Evolutionary conservation across 2,113 vertebrate genomes (phyloP), one percentile per base, ranked within the genome.

Genomic region (Channa maculata): DNA sequence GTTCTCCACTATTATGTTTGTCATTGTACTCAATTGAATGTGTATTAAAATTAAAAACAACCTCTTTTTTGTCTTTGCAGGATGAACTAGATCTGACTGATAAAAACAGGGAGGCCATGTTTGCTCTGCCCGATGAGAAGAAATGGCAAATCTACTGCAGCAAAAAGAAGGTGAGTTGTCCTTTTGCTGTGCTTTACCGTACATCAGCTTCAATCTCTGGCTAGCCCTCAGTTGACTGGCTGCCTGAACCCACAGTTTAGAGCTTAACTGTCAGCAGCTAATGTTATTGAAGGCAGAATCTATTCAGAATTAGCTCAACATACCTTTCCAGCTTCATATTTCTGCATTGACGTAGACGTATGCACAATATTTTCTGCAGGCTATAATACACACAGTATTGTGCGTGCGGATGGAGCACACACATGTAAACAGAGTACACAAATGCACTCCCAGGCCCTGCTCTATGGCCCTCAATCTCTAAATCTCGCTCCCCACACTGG

Each of bases 91-190:
- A 99, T 90, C 96, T 99, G 89, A 98, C 97, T 0, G 97, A 98
- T 86, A 98, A 98, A 91, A 98, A 99, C 94, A 92, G 97, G 80
- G 97, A 98, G 91, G 97, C 97, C 64, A 97, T 99, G 95, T 99
- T 99, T 74, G 97, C 98, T 34, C 94, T 99, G 83, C 96, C 98
- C 0, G 95, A 96, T 2, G 98, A 99, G 94, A 99, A 99, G 94
- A 99, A 99, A 94, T 99, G 98, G 98, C 98, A 99, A 91, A 99
- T 99, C 85, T 99, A 98, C 87, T 99, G 97, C 96, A 99, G 96
- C 95, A 99, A 99, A 92, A 99, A 98, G 85, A 98, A 98, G 97
- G 97, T 99, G 83, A 59, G 91, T 82, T 9, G 14, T 41, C 4
- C 37, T 60, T 71, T 39, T 49, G 14, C 43, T 8, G 10, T 49